Percentiles rank a stretch among this genome's conserved stretches.
phyloP scores from a whole-genome alignment of 2,888 invertebrate genomes.

The Temnothorax rugatulus region DNA sequence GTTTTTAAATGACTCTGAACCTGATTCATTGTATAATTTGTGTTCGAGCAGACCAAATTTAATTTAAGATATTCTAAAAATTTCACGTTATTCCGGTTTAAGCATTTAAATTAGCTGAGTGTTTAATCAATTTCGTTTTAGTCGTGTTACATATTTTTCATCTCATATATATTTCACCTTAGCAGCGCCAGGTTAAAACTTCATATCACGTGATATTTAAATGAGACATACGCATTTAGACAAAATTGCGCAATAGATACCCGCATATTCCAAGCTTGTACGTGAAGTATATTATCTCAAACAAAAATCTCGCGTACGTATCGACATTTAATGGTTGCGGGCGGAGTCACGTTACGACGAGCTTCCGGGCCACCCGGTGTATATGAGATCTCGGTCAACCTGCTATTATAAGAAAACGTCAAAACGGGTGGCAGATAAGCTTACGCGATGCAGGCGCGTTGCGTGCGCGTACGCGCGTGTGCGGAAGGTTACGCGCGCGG shows the following conservation, averaged over 20 bases:
- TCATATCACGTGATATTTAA: neutral
- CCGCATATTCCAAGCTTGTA: neutral
- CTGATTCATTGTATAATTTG: neutral
- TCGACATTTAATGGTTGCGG: neutral
- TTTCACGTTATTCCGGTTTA: neutral
- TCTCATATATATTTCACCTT: neutral
- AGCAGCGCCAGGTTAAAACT: neutral
- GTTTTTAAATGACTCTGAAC: neutral
- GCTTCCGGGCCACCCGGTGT: constrained; percentile 8
- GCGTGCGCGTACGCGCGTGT: neutral
- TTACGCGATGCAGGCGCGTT: neutral
- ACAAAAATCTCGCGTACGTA: neutral
- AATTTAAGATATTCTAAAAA: neutral
- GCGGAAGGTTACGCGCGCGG: neutral
- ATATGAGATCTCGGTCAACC: constrained; percentile 43
- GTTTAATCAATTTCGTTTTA: neutral
- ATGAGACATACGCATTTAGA: neutral
- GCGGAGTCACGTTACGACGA: neutral
- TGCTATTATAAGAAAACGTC: constrained; percentile 40
- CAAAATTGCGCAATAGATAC: neutral
- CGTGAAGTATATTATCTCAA: neutral
- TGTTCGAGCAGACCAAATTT: neutral
- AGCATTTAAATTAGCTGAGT: neutral
- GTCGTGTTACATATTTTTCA: neutral
- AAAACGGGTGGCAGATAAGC: constrained; percentile 36